Evolutionary conservation across 2,888 invertebrate genomes (phyloP).

Genomic region (Sisyra terminalis): DNA sequence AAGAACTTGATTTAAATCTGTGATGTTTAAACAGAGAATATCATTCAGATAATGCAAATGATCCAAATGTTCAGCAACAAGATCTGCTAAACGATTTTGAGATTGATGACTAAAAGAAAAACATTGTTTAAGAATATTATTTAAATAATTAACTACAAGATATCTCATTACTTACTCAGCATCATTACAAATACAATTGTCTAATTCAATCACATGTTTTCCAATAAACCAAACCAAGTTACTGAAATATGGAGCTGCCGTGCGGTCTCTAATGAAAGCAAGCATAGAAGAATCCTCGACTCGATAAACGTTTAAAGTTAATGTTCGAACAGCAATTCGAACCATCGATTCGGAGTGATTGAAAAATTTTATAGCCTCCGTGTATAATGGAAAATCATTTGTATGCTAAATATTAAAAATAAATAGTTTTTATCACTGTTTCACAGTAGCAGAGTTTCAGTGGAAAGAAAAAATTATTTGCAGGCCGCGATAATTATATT

Average conservation of each 20-base stretch:
- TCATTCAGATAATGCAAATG: conserved; percentile 96
- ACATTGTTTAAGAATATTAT: no score
- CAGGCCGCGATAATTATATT: no score
- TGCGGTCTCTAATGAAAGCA: conserved; percentile 86
- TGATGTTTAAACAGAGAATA: conserved; percentile 81
- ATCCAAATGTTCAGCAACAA: conserved; percentile 94
- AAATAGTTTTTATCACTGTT: no score
- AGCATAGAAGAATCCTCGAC: conserved; percentile 93
- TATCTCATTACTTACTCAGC: conserved; percentile 85
- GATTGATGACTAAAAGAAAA: conserved; percentile 64
- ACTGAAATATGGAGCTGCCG: conserved; percentile 95
- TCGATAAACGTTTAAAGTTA: conserved; percentile 91
- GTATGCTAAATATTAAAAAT: conserved; percentile 53
- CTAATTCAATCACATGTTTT: conserved; percentile 89
- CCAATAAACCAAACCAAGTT: conserved; percentile 99
- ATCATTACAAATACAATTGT: conserved; percentile 86
- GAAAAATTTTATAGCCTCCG: conserved; percentile 98
- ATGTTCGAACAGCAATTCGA: conserved; percentile 91
- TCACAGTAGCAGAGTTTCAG: no score
- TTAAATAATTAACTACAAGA: no score
- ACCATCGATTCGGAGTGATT: conserved; percentile 99
- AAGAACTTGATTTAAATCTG: conserved; percentile 82
- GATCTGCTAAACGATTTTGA: conserved; percentile 74
- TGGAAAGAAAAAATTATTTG: no score
- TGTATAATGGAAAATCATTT: conserved; percentile 96